These are phyloP conservation scores for Corynorhinus townsendii DNA, from an alignment of 2,113 vertebrate species.

Conservation along the genomic window DNA sequence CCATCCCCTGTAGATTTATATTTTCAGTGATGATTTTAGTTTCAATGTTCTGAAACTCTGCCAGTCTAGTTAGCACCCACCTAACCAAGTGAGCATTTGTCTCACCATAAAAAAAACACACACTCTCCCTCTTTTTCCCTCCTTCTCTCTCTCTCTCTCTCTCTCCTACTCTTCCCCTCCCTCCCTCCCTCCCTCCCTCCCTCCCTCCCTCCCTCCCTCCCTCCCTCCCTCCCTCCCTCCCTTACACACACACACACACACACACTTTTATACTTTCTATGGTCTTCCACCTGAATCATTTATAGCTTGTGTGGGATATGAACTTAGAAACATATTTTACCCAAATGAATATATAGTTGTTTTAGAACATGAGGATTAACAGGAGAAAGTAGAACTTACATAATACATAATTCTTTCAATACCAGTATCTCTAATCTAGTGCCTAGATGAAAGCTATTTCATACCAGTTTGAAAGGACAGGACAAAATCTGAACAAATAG, in stretches of 20 bases:
- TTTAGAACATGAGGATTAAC: not conserved
- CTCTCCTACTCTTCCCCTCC: too few species aligned
- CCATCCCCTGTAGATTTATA: not conserved
- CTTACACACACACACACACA: not conserved
- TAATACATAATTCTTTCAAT: not conserved
- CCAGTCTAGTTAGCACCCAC: not conserved
- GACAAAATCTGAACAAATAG: conserved; percentile 83
- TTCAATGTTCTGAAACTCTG: not conserved
- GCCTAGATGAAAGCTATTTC: conserved; percentile 55
- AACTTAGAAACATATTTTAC: not conserved
- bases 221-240: not conserved
- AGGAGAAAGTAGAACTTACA: not conserved
- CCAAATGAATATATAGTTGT: not conserved
- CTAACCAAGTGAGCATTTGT: not conserved
- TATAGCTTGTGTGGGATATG: not conserved
- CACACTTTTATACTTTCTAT: not conserved
- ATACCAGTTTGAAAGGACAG: conserved; percentile 77
- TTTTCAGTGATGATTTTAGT: not conserved
- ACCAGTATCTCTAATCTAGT: conserved; percentile 7
- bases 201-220: too few species aligned
- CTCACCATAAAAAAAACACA: not conserved
- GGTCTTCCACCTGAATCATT: not conserved
- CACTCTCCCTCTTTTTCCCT: not conserved
- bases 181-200: not conserved
- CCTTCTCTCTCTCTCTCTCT: too few species aligned